Conservation (phyloP, 2,113 vertebrate genomes). For the Spea multiplicata region DNA sequence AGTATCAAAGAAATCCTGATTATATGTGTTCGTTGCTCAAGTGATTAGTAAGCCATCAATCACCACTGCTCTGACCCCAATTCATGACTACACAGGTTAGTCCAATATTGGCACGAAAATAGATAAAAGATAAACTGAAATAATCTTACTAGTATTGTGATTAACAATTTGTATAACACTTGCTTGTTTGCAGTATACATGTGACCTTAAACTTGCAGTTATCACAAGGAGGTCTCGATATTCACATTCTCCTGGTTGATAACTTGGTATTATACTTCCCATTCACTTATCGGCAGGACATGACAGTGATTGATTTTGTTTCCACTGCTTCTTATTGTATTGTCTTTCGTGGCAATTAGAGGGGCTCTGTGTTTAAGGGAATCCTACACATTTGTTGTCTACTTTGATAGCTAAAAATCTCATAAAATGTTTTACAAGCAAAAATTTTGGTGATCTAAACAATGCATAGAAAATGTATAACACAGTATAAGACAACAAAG, state of each 20-base stretch:
- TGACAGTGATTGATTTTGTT: not conserved
- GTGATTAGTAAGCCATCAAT: not conserved
- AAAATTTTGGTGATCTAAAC: too few relatives aligned
- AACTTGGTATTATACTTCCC: not conserved
- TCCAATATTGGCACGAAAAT: not conserved
- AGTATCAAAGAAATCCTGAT: too few relatives aligned
- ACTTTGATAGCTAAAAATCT: too few relatives aligned
- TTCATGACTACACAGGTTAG: not conserved
- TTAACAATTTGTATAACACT: not conserved
- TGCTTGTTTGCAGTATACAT: slow-evolving; percentile 5
- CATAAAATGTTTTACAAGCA: too few relatives aligned
- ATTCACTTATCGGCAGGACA: not conserved
- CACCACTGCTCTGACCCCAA: not conserved
- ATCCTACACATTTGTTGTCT: too few relatives aligned
- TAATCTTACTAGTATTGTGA: too few relatives aligned
- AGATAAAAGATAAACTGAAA: too few relatives aligned
- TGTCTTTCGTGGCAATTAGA: not conserved
- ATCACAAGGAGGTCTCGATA: slow-evolving; percentile 9
- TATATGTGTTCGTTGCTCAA: not conserved
- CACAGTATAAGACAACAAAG: too few relatives aligned
- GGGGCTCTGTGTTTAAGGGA: too few relatives aligned
- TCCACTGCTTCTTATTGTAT: not conserved
- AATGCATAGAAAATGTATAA: too few relatives aligned
- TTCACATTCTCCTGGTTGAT: slow-evolving; percentile 1
- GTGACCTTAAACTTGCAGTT: slow-evolving; percentile 33